Percentiles rank a stretch among this genome's conserved stretches.
These are phyloP conservation scores for Hemicentrotus pulcherrimus DNA, from an alignment of 35 echinoderm and acorn worm genomes.

Conservation along the genomic window DNA sequence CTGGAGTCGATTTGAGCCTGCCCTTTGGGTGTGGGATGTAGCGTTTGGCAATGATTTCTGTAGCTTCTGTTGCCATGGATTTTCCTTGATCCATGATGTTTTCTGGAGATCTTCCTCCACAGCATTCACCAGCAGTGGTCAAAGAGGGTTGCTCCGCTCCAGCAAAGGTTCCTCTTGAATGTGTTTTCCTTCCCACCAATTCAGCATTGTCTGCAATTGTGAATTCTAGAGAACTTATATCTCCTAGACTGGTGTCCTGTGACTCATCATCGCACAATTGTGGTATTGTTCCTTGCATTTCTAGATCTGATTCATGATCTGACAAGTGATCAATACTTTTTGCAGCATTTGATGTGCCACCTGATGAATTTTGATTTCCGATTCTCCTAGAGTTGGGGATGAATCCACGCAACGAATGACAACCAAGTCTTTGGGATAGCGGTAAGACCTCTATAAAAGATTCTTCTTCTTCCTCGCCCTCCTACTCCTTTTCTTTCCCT, in stretches of 20 bases:
- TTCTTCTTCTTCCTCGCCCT: neutral
- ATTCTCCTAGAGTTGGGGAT: neutral
- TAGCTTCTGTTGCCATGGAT: neutral
- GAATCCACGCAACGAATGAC: neutral
- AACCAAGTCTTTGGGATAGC: constrained; percentile 9
- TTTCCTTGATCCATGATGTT: neutral
- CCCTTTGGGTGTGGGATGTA: neutral
- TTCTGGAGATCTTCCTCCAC: neutral
- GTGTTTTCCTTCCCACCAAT: neutral
- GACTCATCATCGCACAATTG: neutral
- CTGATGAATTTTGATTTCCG: neutral
- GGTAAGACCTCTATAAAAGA: neutral
- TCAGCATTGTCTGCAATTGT: neutral
- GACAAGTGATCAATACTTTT: neutral
- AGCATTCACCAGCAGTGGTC: neutral
- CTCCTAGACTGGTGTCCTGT: neutral
- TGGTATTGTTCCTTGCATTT: neutral
- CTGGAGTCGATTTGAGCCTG: neutral
- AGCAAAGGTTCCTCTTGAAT: neutral
- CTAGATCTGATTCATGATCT: neutral
- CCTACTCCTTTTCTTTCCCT: neutral
- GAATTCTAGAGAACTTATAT: neutral
- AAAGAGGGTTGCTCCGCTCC: neutral
- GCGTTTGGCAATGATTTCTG: neutral
- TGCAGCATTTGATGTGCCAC: neutral